phyloP scores from a whole-genome alignment of 2,888 invertebrate species.

The Rhabditoides inermis region DNA sequence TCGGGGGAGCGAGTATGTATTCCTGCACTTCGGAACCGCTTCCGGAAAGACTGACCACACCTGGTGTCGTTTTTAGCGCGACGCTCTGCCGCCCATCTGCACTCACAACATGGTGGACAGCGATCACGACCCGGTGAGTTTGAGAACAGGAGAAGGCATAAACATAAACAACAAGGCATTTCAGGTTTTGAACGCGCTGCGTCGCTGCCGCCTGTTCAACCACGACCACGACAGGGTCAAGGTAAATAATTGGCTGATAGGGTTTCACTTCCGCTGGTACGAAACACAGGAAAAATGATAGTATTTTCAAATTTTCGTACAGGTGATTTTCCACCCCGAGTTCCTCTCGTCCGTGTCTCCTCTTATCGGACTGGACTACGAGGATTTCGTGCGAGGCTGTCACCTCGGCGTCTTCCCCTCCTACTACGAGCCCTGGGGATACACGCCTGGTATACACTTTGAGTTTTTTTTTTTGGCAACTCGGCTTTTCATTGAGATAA shows the following conservation, averaged over 20 bases:
- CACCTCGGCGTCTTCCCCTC: constrained; percentile 95
- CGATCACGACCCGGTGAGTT: constrained; percentile 64
- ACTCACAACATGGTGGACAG: constrained; percentile 91
- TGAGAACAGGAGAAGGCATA: background rate
- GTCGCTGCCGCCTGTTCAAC: constrained; percentile 88
- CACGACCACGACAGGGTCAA: constrained; percentile 87
- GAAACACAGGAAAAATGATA: background rate
- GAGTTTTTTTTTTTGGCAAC: too few species aligned
- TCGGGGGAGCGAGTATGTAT: too few species aligned
- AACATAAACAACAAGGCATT: background rate
- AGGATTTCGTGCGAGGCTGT: constrained; percentile 97
- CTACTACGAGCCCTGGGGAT: constrained; percentile 99
- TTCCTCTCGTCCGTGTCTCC: constrained; percentile 95
- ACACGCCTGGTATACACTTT: constrained; percentile 56
- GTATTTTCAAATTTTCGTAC: too few species aligned
- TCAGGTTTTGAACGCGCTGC: constrained; percentile 75
- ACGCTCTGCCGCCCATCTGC: constrained; percentile 78
- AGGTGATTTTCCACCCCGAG: constrained; percentile 85
- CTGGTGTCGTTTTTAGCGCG: constrained; percentile 7
- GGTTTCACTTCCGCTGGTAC: background rate
- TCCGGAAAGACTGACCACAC: too few species aligned
- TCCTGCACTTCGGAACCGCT: too few species aligned
- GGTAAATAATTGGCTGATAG: too few species aligned
- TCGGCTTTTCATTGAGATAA: too few species aligned
- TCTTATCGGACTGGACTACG: constrained; percentile 90